Evolutionary conservation across 2,888 invertebrate species (phyloP).

Genomic region (Rhaphigaster nebulosa): DNA sequence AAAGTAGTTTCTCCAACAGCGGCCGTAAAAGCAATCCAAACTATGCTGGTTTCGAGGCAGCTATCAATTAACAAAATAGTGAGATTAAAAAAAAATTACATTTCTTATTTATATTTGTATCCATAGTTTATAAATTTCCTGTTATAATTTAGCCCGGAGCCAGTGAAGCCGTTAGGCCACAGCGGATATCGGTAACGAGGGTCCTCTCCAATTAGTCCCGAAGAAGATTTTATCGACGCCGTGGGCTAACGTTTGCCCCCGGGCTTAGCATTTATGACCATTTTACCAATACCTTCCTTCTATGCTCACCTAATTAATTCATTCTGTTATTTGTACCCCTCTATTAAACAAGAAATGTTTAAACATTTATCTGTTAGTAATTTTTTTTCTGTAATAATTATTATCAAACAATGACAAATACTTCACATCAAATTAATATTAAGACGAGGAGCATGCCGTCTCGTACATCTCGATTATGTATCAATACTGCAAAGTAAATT

Average conservation of each 20-base stretch:
- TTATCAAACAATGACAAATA: no score
- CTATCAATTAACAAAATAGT: no score
- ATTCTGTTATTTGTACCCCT: neutral
- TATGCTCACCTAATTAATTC: neutral
- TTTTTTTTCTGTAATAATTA: neutral
- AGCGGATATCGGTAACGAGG: neutral
- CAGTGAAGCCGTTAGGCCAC: neutral
- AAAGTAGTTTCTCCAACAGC: no score
- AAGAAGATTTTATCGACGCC: constrained; percentile 24
- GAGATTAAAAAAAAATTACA: no score
- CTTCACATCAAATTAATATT: no score
- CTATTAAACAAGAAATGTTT: neutral
- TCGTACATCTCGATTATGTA: no score
- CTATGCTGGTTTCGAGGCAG: no score
- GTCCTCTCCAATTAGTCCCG: neutral
- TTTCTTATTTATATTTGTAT: neutral
- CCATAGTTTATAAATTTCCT: neutral
- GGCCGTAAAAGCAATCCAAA: no score
- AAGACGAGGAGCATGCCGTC: no score
- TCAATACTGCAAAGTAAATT: no score
- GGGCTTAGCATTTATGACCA: constrained; percentile 8
- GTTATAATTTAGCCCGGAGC: neutral
- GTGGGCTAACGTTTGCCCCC: neutral
- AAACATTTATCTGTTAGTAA: neutral
- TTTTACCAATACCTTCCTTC: constrained; percentile 8